Percentiles rank a stretch among this genome's conserved stretches.
Evolutionary conservation across 2,113 vertebrate species (phyloP).

Genomic region (Panthera leo): DNA sequence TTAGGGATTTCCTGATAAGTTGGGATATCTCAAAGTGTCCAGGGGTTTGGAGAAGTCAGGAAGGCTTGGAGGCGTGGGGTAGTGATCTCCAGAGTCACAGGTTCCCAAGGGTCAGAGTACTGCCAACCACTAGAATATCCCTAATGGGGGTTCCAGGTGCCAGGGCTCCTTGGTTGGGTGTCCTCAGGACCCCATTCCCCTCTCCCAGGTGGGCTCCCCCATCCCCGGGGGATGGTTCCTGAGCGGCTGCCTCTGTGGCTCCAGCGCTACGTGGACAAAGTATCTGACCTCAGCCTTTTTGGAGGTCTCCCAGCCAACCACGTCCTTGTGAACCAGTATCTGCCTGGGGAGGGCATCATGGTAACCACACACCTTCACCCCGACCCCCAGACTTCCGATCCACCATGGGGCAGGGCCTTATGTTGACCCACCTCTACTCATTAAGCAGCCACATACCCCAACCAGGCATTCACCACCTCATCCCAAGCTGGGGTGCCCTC

Average conservation of each 20-base stretch:
- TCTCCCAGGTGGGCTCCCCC: constrained; percentile 89
- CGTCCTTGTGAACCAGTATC: constrained; percentile 94
- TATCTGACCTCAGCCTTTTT: constrained; percentile 90
- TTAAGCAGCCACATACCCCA: not conserved
- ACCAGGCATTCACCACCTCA: not conserved
- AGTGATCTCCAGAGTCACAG: not conserved
- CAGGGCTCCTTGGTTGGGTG: constrained; percentile 8
- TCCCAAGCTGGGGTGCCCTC: not conserved
- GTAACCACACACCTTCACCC: constrained; percentile 70
- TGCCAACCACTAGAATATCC: not conserved
- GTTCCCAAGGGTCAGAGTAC: not conserved
- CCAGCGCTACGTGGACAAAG: constrained; percentile 85
- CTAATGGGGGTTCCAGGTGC: not conserved
- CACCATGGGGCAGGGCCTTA: not conserved
- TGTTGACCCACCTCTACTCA: not conserved
- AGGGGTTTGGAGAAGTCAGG: not conserved
- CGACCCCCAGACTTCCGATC: not conserved
- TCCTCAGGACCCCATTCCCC: constrained; percentile 21
- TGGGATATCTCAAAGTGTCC: not conserved
- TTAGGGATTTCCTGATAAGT: not conserved
- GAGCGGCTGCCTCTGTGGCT: constrained; percentile 93
- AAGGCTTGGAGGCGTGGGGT: not conserved
- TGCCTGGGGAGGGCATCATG: constrained; percentile 93
- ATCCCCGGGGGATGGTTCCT: constrained; percentile 90
- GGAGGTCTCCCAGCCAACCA: constrained; percentile 90